Evolutionary conservation across 2,113 vertebrate genomes (phyloP).

Genomic region (Asarcornis scutulata): DNA sequence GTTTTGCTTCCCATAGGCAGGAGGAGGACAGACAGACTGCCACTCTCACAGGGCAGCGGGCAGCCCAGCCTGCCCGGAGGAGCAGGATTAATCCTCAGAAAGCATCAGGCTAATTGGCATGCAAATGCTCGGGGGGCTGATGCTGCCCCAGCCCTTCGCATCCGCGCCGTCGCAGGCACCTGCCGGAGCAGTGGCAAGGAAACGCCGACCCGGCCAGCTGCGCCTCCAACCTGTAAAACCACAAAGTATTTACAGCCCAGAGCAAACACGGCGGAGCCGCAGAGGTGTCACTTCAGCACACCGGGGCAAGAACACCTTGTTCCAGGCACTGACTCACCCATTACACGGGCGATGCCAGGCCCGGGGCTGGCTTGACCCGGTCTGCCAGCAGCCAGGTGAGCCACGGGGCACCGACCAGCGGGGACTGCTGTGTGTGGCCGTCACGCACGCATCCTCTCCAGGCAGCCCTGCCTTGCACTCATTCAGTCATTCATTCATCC

Average conservation of each 20-base stretch:
- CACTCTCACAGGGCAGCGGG: neutral
- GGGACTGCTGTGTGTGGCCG: neutral
- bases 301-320: conserved; percentile 61
- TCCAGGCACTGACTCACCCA: conserved; percentile 61
- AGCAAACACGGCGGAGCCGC: conserved; percentile 53
- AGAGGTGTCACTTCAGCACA: conserved; percentile 30
- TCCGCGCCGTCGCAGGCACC: conserved; percentile 9
- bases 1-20: neutral
- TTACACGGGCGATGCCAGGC: conserved; percentile 40
- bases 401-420: neutral
- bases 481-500: neutral
- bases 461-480: conserved; percentile 48
- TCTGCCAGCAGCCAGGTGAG: neutral
- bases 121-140: neutral
- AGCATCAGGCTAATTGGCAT: neutral
- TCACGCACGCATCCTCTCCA: neutral
- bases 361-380: neutral
- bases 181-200: neutral
- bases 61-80: neutral
- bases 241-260: conserved; percentile 51
- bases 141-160: neutral
- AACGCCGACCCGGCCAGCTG: rapidly evolving
- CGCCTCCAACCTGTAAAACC: conserved; percentile 37
- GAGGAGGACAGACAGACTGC: neutral
- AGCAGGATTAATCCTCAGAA: neutral